Percentiles rank a stretch among this genome's conserved stretches.
These are phyloP conservation scores for Ochlodes sylvanus DNA, from an alignment of 2,888 invertebrate species.

Conservation along the genomic window DNA sequence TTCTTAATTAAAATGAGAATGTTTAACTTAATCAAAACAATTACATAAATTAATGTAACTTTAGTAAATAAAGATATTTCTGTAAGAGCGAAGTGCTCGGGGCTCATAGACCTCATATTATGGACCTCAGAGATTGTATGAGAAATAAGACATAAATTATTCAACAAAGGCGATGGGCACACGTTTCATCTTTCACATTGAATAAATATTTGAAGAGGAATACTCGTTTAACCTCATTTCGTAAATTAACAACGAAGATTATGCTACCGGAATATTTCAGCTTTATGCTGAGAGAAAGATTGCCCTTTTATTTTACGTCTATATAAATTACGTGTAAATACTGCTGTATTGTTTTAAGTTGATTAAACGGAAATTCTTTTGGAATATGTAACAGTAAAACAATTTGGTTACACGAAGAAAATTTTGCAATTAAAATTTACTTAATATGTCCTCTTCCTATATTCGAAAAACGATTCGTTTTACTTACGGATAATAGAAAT, in stretches of 20 bases:
- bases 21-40: too few relatives aligned
- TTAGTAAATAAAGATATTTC: neutral
- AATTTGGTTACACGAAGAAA: neutral
- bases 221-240: slow-evolving; percentile 64
- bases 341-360: slow-evolving; percentile 29
- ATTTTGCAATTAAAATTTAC: too few relatives aligned
- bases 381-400: neutral
- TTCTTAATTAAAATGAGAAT: too few relatives aligned
- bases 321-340: slow-evolving; percentile 23
- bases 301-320: slow-evolving; percentile 28
- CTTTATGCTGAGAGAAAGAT: slow-evolving; percentile 29
- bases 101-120: slow-evolving; percentile 30
- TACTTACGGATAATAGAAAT: too few relatives aligned
- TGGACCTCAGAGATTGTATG: slow-evolving; percentile 51
- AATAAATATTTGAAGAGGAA: slow-evolving; percentile 66
- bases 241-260: slow-evolving; percentile 63
- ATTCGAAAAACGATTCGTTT: too few relatives aligned
- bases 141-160: slow-evolving; percentile 76
- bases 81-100: slow-evolving; percentile 18
- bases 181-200: slow-evolving; percentile 73
- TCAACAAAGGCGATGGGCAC: slow-evolving; percentile 68
- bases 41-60: too few relatives aligned
- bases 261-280: slow-evolving; percentile 49
- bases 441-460: too few relatives aligned
- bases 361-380: slow-evolving; percentile 23